Percentiles rank a stretch among this genome's conserved stretches.
phyloP scores from a whole-genome alignment of 2,113 vertebrate species.

The Xiphorhynchus elegans region DNA sequence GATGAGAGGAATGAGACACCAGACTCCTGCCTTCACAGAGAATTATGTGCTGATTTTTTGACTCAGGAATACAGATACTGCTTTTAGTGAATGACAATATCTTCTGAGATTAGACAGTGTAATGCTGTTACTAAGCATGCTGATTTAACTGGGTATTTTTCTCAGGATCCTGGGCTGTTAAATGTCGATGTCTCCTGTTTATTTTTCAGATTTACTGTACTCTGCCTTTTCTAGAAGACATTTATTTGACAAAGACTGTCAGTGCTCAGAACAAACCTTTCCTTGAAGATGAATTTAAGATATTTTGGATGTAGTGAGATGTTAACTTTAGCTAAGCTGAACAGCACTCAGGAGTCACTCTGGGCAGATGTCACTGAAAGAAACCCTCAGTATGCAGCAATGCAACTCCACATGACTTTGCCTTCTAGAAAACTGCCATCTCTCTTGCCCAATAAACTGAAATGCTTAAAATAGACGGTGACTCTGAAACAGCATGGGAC shows the following conservation, averaged over 20 bases:
- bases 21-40: not conserved
- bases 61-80: not conserved
- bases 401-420: not conserved
- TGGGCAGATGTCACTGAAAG: not conserved
- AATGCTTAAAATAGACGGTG: constrained; percentile 21
- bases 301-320: not conserved
- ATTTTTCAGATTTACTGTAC: not conserved
- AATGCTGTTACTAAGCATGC: not conserved
- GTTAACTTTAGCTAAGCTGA: not conserved
- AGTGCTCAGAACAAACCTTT: not conserved
- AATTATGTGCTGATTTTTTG: not conserved
- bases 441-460: not conserved
- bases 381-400: not conserved
- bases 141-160: not conserved
- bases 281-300: not conserved
- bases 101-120: not conserved
- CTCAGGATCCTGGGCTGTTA: not conserved
- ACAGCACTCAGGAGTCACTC: not conserved
- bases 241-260: not conserved
- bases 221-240: not conserved
- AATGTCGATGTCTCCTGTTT: not conserved
- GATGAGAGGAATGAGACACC: not conserved
- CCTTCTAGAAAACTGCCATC: not conserved
- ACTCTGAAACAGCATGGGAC: not conserved
- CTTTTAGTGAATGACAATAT: not conserved